phyloP scores from a whole-genome alignment of 2,113 vertebrate species.

The Nycticryphes semicollaris region DNA sequence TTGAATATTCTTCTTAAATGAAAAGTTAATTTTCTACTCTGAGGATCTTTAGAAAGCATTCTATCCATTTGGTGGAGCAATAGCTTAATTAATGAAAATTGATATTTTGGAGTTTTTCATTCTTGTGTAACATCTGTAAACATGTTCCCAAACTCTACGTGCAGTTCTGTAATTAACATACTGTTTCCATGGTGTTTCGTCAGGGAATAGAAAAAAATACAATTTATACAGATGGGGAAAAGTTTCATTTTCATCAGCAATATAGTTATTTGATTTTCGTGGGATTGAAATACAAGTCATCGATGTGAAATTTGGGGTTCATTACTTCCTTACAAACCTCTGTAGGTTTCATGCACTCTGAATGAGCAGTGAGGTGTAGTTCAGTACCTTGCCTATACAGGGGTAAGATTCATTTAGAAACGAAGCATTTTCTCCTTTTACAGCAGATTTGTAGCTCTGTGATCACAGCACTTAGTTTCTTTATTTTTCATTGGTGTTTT shows the following conservation, averaged over 20 bases:
- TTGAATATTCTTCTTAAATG: neutral
- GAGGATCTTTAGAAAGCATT: neutral
- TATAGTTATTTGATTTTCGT: neutral
- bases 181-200: neutral
- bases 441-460: neutral
- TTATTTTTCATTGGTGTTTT: conserved; percentile 39
- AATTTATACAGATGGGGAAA: neutral
- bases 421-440: neutral
- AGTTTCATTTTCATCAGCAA: neutral
- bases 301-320: neutral
- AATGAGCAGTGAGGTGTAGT: neutral
- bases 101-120: conserved; percentile 3
- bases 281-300: neutral
- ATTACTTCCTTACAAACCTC: neutral
- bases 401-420: neutral
- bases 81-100: conserved; percentile 17
- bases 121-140: conserved; percentile 15
- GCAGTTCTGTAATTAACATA: neutral
- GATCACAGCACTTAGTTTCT: conserved; percentile 1
- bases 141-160: neutral
- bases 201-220: neutral
- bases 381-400: neutral
- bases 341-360: accelerated
- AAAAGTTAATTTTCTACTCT: neutral
- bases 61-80: conserved; percentile 17